Evolutionary conservation across 2,113 vertebrate genomes (phyloP), one percentile per base, ranked within the genome.

Genomic region (Microtus richardsoni): DNA sequence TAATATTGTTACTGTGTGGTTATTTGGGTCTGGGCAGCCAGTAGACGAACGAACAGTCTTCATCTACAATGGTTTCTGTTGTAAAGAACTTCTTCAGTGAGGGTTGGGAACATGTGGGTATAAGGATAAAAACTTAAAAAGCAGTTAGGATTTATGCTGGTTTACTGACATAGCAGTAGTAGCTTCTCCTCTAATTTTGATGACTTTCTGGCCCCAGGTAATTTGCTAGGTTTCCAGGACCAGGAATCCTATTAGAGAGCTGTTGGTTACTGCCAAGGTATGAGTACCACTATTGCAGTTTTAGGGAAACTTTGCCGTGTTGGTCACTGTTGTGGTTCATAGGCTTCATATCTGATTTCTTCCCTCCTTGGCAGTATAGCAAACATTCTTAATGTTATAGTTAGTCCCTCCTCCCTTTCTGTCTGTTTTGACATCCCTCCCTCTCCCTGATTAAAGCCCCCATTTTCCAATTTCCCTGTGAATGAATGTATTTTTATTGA

Each of bases 401-500:
- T 39, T 26, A 39, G 14, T 60, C 36, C 36, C 36, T 26, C 36
- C 36, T 60, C 24, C 12, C 36, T 39, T 83, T 62, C n/a, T 62
- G 3, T 80, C 12, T 39, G 12, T 26, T 60, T 28, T 83, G 54
- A 16, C 54, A 41, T 60, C 21, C 54, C 13, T 60, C 6, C 3
- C n/a, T 3, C 33, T 41, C 24, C n/a, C n/a, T 62, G 30, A 62
- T 41, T 83, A 62, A 62, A 62, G n/a, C n/a, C 7, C n/a, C 7
- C 39, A 41, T 83, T 62, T 83, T 3, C 80, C 24, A 13, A 24
- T 80, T 26, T 58, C 21, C 11, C 78, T 58, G 7, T 39, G 7
- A 84, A 64, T 64, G 28, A 64, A 62, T n/a, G n/a, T 41, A 74
- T 82, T 87, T 93, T 94, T 87, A 66, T 47, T 90, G 64, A 44